Evolutionary conservation across 2,797 vertebrate species (phyloP).

Genomic region (Anniella stebbinsi): DNA sequence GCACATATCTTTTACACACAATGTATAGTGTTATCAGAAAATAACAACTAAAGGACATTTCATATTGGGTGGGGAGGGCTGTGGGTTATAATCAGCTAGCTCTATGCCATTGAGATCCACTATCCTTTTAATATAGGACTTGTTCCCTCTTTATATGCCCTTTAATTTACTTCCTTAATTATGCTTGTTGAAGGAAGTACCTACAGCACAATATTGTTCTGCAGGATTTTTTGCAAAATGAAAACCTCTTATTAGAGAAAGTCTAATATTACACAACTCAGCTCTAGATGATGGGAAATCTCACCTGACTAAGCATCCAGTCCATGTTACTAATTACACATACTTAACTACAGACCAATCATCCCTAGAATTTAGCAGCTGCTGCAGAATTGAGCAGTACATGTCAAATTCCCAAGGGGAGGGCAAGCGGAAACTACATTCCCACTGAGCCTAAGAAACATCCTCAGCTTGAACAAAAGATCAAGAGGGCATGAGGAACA

Average conservation of each 20-base stretch:
- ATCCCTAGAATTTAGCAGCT: slow-evolving; percentile 4
- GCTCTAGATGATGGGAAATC: slow-evolving; percentile 23
- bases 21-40: background rate
- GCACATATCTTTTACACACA: background rate
- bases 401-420: background rate
- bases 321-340: background rate
- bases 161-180: background rate
- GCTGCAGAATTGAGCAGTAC: fast-evolving
- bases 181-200: slow-evolving; percentile 10
- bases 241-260: background rate
- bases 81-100: background rate
- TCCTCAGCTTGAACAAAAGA: background rate
- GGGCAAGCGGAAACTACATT: background rate
- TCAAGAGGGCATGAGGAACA: background rate
- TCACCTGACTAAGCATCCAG: fast-evolving
- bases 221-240: slow-evolving; percentile 32
- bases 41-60: fast-evolving
- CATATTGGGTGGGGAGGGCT: fast-evolving
- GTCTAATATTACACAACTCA: background rate
- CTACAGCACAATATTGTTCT: slow-evolving; percentile 1
- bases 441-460: background rate
- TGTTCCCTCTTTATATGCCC: background rate
- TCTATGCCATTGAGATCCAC: background rate
- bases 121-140: background rate
- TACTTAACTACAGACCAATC: background rate